Conservation (phyloP, 2,888 invertebrate species). For the Callyntrura sp. region DNA sequence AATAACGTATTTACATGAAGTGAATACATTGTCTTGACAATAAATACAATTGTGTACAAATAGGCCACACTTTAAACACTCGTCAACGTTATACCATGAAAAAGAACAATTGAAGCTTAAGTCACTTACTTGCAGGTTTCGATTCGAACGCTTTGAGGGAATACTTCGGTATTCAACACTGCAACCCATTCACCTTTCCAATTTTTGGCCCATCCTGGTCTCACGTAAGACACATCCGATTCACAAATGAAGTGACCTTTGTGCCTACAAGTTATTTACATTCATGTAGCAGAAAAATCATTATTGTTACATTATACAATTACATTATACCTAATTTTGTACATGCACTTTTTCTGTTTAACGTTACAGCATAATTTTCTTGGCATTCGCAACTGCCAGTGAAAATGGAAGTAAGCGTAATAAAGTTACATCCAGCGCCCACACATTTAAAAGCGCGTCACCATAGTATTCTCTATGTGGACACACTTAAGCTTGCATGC, state of each 20-base stretch:
- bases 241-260: slow-evolving; percentile 85
- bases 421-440: no score
- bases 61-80: not conserved
- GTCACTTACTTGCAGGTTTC: slow-evolving; percentile 85
- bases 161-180: slow-evolving; percentile 85
- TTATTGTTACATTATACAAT: not conserved
- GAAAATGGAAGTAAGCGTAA: no score
- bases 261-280: slow-evolving; percentile 78
- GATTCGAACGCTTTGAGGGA: slow-evolving; percentile 84
- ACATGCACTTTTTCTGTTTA: not conserved
- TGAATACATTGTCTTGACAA: no score
- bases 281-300: not conserved
- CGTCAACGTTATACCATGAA: not conserved
- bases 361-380: not conserved
- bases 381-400: not conserved
- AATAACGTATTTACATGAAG: no score
- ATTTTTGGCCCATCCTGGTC: slow-evolving; percentile 85
- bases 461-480: no score
- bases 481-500: not conserved
- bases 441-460: no score
- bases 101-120: not conserved
- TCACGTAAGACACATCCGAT: slow-evolving; percentile 84
- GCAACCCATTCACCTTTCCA: slow-evolving; percentile 85
- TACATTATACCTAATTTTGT: not conserved
- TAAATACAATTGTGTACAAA: no score